Conservation (phyloP, 2,113 vertebrate species). For the Macrotis lagotis region DNA sequence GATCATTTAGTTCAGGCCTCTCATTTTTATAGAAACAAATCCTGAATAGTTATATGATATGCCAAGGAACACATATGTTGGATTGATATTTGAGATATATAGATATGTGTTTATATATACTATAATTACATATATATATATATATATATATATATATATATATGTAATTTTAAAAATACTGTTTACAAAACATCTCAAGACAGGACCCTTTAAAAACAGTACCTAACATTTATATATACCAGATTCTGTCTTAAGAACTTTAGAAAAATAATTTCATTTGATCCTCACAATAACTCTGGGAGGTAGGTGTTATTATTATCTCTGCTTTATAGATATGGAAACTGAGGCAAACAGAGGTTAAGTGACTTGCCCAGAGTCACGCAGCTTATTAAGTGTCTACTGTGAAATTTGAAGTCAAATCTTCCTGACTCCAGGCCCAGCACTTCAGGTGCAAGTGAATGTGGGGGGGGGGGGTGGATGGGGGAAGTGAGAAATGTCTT, state of each 20-base stretch:
- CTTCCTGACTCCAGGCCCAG: not conserved
- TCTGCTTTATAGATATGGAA: not conserved
- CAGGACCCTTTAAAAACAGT: not conserved
- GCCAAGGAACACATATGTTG: not conserved
- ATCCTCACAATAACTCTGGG: not conserved
- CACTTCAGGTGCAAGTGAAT: not conserved
- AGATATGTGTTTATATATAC: too few relatives aligned
- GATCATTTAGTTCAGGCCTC: not conserved
- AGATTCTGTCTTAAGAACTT: not conserved
- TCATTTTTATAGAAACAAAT: not conserved
- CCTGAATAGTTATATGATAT: not conserved
- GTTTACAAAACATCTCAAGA: not conserved
- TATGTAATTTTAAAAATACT: not conserved
- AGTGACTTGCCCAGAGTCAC: not conserved
- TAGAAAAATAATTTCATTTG: not conserved
- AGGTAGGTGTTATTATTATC: not conserved
- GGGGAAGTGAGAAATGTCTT: not conserved
- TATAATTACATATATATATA: too few relatives aligned
- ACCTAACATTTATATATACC: not conserved
- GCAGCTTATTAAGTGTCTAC: not conserved
- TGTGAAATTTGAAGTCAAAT: not conserved
- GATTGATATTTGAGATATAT: too few relatives aligned
- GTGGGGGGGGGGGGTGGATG: too few relatives aligned
- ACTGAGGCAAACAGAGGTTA: not conserved
- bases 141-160: not conserved